A percentile compares a stretch with the other conserved stretches of the same genome.
These are phyloP conservation scores for Cryptus viduatorius DNA, from an alignment of 2,888 invertebrate species.

Conservation along the genomic window DNA sequence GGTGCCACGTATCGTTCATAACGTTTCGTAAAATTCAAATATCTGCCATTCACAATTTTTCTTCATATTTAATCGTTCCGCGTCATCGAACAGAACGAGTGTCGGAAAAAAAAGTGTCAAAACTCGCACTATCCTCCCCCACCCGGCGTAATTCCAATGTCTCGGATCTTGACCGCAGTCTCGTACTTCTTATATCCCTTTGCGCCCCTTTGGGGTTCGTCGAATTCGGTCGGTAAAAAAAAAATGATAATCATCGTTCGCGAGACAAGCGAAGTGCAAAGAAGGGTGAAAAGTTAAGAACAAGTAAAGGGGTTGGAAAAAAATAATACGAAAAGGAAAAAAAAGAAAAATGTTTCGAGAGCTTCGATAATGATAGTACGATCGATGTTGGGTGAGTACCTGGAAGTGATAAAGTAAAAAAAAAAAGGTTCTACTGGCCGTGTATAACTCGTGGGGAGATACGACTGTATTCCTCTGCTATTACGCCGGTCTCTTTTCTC, in stretches of 20 bases:
- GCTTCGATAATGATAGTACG: slow-evolving; percentile 28
- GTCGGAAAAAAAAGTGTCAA: slow-evolving; percentile 12
- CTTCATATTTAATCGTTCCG: not conserved
- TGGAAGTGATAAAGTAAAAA: slow-evolving; percentile 27
- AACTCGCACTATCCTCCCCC: slow-evolving; percentile 12
- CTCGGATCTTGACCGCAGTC: slow-evolving; percentile 68
- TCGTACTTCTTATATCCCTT: slow-evolving; percentile 52
- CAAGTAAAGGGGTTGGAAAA: not conserved
- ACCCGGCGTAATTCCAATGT: slow-evolving; percentile 52
- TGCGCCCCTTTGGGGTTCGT: slow-evolving; percentile 39
- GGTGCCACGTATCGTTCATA: not conserved
- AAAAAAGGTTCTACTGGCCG: not conserved
- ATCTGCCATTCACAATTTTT: slow-evolving; percentile 28
- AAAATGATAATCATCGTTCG: slow-evolving; percentile 4
- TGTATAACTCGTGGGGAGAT: slow-evolving; percentile 26
- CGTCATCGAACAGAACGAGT: slow-evolving; percentile 5
- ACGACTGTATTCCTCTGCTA: slow-evolving; percentile 25
- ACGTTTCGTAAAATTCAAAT: not conserved
- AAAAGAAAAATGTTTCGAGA: slow-evolving; percentile 12
- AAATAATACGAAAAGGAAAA: slow-evolving; percentile 4
- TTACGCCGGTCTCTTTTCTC: slow-evolving; percentile 37
- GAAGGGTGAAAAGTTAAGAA: slow-evolving; percentile 55
- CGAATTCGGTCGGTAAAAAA: slow-evolving; percentile 59
- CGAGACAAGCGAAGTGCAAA: slow-evolving; percentile 40
- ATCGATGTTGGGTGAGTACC: slow-evolving; percentile 60